Percentiles rank a stretch among this genome's conserved stretches.
Conservation (phyloP, 1,140 invertebrate species). For the Meloidogyne exigua region DNA sequence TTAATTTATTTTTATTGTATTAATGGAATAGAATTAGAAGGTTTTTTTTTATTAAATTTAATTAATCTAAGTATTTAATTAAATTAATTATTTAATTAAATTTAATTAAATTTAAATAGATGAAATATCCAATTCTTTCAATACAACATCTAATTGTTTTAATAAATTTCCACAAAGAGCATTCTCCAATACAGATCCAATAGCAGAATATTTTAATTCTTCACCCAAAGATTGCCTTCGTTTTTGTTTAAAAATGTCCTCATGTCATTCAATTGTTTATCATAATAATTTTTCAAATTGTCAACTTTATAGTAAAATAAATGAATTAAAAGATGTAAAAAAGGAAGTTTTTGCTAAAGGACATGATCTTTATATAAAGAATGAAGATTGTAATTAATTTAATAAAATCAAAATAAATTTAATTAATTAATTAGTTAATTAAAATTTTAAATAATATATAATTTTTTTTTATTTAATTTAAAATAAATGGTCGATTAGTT, state of each 20-base stretch:
- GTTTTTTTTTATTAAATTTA: no score
- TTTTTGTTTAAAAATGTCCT: slow-evolving; percentile 4
- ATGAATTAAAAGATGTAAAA: slow-evolving; percentile 23
- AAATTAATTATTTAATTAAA: neutral
- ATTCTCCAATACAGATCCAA: slow-evolving; percentile 8
- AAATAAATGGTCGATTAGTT: no score
- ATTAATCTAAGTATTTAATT: no score
- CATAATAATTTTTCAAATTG: slow-evolving; percentile 48
- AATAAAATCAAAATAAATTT: neutral
- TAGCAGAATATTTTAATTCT: slow-evolving; percentile 16
- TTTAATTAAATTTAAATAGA: neutral
- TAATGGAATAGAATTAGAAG: no score
- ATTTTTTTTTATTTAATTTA: no score
- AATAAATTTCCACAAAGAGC: neutral
- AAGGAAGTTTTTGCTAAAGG: slow-evolving; percentile 43
- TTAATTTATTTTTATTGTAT: no score
- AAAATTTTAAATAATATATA: no score
- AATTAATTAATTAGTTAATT: no score
- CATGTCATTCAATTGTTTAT: slow-evolving; percentile 45
- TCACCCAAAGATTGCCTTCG: slow-evolving; percentile 15
- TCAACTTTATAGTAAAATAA: slow-evolving; percentile 48
- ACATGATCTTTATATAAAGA: slow-evolving; percentile 41
- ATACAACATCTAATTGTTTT: neutral
- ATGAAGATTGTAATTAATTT: neutral
- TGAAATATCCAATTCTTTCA: neutral